Evolutionary conservation across 2,888 invertebrate species (phyloP).

Genomic region (Coleophora flavipennella): DNA sequence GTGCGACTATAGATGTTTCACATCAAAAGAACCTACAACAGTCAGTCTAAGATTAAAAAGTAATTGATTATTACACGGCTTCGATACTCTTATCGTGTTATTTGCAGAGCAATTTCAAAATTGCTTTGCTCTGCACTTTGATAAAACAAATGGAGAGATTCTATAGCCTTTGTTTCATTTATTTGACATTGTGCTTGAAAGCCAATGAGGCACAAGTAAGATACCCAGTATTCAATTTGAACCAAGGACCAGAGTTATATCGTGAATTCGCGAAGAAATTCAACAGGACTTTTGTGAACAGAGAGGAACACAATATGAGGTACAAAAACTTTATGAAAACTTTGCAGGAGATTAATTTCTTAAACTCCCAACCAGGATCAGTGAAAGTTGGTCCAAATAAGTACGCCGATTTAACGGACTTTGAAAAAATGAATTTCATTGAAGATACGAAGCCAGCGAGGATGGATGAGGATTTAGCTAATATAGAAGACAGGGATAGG

Average conservation of each 20-base stretch:
- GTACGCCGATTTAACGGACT: conserved; percentile 33
- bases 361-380: conserved; percentile 24
- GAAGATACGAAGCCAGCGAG: background rate
- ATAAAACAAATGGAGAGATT: background rate
- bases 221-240: conserved; percentile 14
- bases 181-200: no score
- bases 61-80: no score
- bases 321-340: conserved; percentile 36
- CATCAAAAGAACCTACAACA: no score
- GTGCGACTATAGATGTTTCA: no score
- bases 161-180: no score
- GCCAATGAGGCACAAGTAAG: background rate
- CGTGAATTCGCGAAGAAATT: conserved; percentile 18
- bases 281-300: conserved; percentile 25
- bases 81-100: no score
- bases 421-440: conserved; percentile 8
- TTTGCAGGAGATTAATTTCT: conserved; percentile 31
- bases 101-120: conserved; percentile 3
- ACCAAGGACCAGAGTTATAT: conserved; percentile 16
- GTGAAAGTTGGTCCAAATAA: conserved; percentile 33
- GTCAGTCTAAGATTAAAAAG: no score
- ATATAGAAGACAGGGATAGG: no score
- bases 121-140: background rate
- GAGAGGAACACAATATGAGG: conserved; percentile 30
- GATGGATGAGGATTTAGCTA: background rate